Conservation (phyloP, 1,140 invertebrate genomes). For the Drosophila kohkoa region DNA sequence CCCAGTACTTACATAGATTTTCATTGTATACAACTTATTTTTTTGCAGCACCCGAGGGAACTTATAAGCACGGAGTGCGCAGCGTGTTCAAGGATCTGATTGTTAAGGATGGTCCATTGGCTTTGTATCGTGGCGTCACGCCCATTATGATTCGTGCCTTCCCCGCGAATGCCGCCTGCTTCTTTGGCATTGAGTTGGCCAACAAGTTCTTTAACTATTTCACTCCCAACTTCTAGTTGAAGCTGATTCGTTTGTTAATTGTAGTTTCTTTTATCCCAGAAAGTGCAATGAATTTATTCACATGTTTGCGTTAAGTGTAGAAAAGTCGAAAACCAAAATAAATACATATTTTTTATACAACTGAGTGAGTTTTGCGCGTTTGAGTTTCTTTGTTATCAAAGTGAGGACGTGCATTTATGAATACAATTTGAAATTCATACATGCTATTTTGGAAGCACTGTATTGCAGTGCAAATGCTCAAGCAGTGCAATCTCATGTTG, state of each 20-base stretch:
- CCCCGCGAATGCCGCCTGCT: constrained; percentile 97
- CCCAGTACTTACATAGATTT: not conserved
- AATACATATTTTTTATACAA: constrained; percentile 33
- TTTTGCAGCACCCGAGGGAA: constrained; percentile 92
- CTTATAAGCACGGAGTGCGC: constrained; percentile 93
- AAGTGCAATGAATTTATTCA: constrained; percentile 26
- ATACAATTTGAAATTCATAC: not conserved
- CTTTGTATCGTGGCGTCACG: constrained; percentile 93
- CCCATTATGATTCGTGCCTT: constrained; percentile 96
- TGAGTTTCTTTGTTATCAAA: no score
- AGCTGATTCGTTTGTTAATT: constrained; percentile 2
- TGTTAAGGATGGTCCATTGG: constrained; percentile 91
- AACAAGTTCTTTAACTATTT: constrained; percentile 71
- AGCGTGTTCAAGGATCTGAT: constrained; percentile 94
- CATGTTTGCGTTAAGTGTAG: constrained; percentile 28
- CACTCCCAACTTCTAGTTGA: constrained; percentile 56
- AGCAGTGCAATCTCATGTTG: not conserved
- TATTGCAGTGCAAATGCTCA: not conserved
- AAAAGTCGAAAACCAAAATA: constrained; percentile 37
- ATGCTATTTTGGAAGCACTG: not conserved
- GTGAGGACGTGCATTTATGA: no score
- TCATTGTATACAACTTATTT: not conserved
- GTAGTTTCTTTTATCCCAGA: not conserved
- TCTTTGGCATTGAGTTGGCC: constrained; percentile 87
- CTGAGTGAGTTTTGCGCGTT: not conserved